Evolutionary conservation across 35 echinoderm and acorn worm genomes (phyloP), one percentile per base, ranked within the genome.

Genomic region (Ophiothrix spiculata): DNA sequence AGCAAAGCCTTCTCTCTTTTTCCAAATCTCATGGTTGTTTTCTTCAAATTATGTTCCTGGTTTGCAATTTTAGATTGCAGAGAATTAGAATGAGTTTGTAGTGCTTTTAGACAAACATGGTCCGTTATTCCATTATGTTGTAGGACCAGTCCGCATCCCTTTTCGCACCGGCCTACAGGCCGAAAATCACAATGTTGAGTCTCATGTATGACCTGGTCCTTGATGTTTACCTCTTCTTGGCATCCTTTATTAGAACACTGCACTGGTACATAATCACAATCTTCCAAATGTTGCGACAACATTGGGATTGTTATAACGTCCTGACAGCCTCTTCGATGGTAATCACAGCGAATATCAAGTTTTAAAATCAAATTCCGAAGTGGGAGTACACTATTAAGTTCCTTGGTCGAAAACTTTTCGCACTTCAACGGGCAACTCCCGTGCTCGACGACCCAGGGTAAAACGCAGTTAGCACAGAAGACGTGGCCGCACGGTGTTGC

Each of bases 401-500:
- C 95, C 88, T 97, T 97, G 85, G 91, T 84, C 39, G 95, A 93
- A 76, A 97, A 97, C 75, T 93, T 93, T 36, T 90, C 91, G 41
- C 95, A 97, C 89, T 97, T 97, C 73, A 97, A 86, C 32, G 95
- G 95, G 80, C 95, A 97, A 33, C 88, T 91, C 41, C 91, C 92
- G 77, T 97, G 89, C 34, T 97, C 88, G 1, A 97, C 91, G 6
- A 97, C 95, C 91, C 91, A 93, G 13, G 95, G 95, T 17, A 97
- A 85, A 23, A 93, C 95, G 77, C 95, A 98, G 64, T 90, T 93
- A 0, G 91, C 88, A 84, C 95, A 98, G 85, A 98, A 98, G 63
- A 98, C 95, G 88, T 98, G 95, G 31, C 95, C 95, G 83, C 95
- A 98, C 80, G 95, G 95, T 25, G 95, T 98, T 39, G 95, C 91